A percentile compares a stretch with the other conserved stretches of the same genome.
Evolutionary conservation across 1,140 invertebrate species (phyloP).

Genomic region (Grapholita molesta): DNA sequence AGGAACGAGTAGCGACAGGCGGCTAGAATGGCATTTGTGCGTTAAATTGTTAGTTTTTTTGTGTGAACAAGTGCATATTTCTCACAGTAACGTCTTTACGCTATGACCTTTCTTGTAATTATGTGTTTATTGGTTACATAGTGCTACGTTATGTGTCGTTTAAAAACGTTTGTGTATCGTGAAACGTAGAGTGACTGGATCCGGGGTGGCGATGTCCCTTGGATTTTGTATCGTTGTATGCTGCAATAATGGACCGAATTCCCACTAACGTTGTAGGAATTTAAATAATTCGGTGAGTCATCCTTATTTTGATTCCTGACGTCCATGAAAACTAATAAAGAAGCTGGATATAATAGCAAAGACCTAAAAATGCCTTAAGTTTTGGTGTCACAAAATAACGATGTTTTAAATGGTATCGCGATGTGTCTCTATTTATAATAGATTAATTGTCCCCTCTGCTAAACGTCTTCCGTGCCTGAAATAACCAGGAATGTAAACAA

Average conservation of each 20-base stretch:
- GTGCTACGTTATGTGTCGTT: conserved; percentile 52
- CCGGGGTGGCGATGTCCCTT: conserved; percentile 59
- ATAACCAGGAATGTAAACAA: conserved; percentile 12
- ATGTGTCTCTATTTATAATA: not conserved
- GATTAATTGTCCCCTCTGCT: conserved; percentile 1
- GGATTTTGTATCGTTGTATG: conserved; percentile 53
- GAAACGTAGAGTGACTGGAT: conserved; percentile 51
- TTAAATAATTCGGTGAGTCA: conserved; percentile 76
- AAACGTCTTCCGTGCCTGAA: not conserved
- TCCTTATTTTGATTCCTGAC: conserved; percentile 43
- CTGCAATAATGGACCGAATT: conserved; percentile 67
- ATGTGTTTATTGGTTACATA: conserved; percentile 36
- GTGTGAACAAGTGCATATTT: conserved; percentile 67
- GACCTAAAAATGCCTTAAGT: not conserved
- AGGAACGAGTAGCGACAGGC: conserved; percentile 23
- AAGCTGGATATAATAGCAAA: not conserved
- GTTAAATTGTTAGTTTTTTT: conserved; percentile 70
- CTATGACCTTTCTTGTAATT: conserved; percentile 37
- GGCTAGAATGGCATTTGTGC: conserved; percentile 68
- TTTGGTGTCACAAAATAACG: not conserved
- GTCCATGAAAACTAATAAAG: conserved; percentile 29
- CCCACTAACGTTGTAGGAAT: conserved; percentile 72
- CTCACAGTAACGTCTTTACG: conserved; percentile 44
- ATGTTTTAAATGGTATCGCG: conserved; percentile 3
- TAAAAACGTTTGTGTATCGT: conserved; percentile 47